Percentiles rank a stretch among this genome's conserved stretches.
Conservation (phyloP, 2,888 invertebrate species). For the Tenthredo distinguenda region DNA sequence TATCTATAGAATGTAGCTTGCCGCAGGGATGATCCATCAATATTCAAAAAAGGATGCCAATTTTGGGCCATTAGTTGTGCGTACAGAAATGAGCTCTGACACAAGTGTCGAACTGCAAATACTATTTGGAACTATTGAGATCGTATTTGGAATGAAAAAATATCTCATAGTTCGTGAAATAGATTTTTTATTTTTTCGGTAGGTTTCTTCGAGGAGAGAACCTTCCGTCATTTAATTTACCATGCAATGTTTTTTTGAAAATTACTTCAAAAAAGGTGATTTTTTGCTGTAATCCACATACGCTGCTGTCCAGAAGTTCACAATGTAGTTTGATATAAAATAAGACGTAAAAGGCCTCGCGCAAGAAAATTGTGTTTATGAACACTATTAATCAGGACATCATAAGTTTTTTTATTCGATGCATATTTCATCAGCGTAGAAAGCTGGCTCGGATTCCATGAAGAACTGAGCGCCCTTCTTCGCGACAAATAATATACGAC, state of each 20-base stretch:
- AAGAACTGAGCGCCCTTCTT: background rate
- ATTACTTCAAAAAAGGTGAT: background rate
- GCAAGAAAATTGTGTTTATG: background rate
- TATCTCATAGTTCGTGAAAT: background rate
- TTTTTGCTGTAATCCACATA: background rate
- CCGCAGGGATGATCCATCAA: background rate
- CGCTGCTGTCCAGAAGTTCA: background rate
- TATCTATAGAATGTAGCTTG: background rate
- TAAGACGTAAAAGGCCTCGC: background rate
- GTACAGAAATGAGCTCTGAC: background rate
- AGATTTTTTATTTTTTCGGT: no score
- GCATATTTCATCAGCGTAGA: background rate
- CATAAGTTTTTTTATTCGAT: background rate
- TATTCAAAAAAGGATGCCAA: background rate
- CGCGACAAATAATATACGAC: background rate
- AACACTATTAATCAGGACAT: constrained; percentile 5
- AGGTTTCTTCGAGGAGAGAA: background rate
- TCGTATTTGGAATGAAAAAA: background rate
- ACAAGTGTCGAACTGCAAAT: background rate
- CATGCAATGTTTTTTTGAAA: background rate
- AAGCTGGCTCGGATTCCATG: background rate
- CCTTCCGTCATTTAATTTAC: background rate
- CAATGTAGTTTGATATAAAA: background rate
- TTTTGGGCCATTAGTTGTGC: background rate
- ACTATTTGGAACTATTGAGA: background rate